Percentiles rank a stretch among this genome's conserved stretches.
Evolutionary conservation across 2,797 vertebrate species (phyloP).

Genomic region (Nyctalus aviator): DNA sequence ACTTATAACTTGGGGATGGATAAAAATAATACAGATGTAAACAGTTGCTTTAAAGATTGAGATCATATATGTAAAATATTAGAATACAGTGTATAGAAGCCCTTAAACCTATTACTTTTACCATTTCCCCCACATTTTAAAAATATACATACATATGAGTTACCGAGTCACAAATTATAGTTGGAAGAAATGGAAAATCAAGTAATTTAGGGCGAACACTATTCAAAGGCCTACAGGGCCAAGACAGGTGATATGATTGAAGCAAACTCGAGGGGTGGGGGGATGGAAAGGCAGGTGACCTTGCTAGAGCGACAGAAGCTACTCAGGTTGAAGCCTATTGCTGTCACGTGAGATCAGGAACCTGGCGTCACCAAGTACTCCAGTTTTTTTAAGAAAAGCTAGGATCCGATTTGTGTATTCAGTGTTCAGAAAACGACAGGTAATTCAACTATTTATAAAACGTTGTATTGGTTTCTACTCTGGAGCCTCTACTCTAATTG

Average conservation of each 20-base stretch:
- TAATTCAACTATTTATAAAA: conserved; percentile 47
- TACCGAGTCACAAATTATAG: neutral
- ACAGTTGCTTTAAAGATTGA: neutral
- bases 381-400: conserved; percentile 29
- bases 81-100: neutral
- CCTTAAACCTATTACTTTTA: neutral
- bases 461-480: neutral
- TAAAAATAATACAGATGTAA: neutral
- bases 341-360: neutral
- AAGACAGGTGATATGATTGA: neutral
- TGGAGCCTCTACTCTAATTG: neutral
- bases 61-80: neutral
- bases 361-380: neutral
- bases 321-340: neutral
- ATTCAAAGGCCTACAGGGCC: neutral
- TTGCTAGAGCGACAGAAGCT: neutral
- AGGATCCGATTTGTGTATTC: neutral
- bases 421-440: neutral
- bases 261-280: neutral
- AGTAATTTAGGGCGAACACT: neutral
- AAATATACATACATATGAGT: neutral
- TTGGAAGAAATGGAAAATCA: conserved; percentile 20
- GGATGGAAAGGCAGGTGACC: neutral
- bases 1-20: neutral
- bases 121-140: neutral